Percentiles rank a stretch among this genome's conserved stretches.
These are phyloP conservation scores for Callipepla squamata DNA, from an alignment of 2,113 vertebrate genomes.

Conservation along the genomic window DNA sequence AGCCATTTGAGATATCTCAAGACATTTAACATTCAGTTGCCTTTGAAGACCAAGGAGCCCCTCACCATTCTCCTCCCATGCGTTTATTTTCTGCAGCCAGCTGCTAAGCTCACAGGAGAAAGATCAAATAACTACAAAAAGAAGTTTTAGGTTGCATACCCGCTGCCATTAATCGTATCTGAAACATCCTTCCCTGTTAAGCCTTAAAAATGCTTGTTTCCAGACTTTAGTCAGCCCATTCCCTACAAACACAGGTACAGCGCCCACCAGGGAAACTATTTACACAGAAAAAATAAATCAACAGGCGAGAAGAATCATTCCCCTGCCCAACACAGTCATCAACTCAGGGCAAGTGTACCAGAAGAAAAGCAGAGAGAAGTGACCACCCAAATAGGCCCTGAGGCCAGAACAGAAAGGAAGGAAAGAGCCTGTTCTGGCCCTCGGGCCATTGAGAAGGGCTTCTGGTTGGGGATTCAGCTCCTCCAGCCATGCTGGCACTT, in stretches of 20 bases:
- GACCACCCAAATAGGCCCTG: background rate
- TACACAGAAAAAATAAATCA: background rate
- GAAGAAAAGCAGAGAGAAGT: background rate
- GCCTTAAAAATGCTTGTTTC: slow-evolving; percentile 21
- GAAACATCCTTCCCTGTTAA: background rate
- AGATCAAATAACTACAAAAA: slow-evolving; percentile 55
- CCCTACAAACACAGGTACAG: background rate
- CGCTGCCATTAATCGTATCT: slow-evolving; percentile 46
- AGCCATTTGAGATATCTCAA: background rate
- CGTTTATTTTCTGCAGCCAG: slow-evolving; percentile 60
- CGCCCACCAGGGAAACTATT: background rate
- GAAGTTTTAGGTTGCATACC: slow-evolving; percentile 30
- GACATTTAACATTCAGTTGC: slow-evolving; percentile 23
- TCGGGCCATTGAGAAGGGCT: background rate
- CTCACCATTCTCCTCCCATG: slow-evolving; percentile 38
- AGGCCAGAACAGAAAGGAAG: background rate
- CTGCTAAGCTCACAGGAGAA: slow-evolving; percentile 57
- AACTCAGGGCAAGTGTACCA: background rate
- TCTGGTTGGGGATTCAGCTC: background rate
- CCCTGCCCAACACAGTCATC: background rate
- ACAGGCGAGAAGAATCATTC: background rate
- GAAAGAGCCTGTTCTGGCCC: fast-evolving
- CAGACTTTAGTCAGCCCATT: background rate
- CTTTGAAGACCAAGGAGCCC: slow-evolving; percentile 55
- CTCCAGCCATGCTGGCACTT: fast-evolving